Conservation (phyloP, 2,113 vertebrate species). For the Onychostoma macrolepis region DNA sequence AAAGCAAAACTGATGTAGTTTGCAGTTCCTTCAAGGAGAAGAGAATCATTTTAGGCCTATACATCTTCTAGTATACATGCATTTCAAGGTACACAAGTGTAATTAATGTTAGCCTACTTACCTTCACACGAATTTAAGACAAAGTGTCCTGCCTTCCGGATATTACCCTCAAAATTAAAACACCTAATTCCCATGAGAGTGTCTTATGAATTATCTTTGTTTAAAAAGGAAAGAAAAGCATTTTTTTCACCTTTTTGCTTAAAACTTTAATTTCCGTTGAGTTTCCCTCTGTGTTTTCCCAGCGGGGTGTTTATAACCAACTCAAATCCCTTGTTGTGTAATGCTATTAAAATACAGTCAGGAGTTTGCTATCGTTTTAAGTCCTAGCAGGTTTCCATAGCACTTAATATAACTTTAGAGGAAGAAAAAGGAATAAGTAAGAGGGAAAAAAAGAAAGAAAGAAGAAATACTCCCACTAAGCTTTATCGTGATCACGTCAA, state of each 20-base stretch:
- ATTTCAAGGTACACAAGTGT: constrained; percentile 14
- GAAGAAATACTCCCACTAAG: not conserved
- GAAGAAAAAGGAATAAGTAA: not conserved
- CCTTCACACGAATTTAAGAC: constrained; percentile 15
- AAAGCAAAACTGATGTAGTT: not conserved
- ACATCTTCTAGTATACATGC: not conserved
- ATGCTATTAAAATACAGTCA: constrained; percentile 30
- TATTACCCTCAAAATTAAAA: constrained; percentile 42
- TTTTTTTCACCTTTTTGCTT: not conserved
- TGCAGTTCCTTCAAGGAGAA: not conserved
- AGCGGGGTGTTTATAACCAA: constrained; percentile 25
- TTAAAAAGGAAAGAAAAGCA: not conserved
- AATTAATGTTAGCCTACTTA: constrained; percentile 36
- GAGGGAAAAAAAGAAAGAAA: not conserved
- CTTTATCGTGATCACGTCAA: constrained; percentile 15
- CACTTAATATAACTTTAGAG: constrained; percentile 21
- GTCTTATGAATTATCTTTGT: not conserved
- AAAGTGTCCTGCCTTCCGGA: constrained; percentile 2
- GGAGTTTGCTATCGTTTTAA: not conserved
- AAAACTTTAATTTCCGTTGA: not conserved
- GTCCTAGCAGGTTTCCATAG: not conserved
- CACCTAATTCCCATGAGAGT: not conserved
- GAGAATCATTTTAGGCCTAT: not conserved
- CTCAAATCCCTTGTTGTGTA: constrained; percentile 7
- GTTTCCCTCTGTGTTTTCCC: not conserved